phyloP scores from a whole-genome alignment of 2,797 vertebrate species.

The Babyrousa celebensis region DNA sequence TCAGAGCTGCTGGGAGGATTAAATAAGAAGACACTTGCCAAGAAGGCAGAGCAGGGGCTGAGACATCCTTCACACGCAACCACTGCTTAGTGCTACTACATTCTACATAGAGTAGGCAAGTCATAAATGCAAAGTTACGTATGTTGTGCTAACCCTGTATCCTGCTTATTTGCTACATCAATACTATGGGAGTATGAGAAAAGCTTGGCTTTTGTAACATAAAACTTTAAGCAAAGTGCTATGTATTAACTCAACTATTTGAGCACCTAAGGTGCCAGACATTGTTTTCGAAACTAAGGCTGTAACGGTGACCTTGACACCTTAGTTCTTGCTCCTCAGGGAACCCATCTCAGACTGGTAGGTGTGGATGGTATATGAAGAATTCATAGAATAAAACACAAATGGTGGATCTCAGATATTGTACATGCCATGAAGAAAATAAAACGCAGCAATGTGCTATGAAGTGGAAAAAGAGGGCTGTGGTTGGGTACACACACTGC shows the following conservation, averaged over 20 bases:
- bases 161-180: not conserved
- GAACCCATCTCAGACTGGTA: not conserved
- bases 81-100: not conserved
- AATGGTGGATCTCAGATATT: not conserved
- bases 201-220: not conserved
- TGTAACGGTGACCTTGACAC: not conserved
- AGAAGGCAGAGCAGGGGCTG: not conserved
- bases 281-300: not conserved
- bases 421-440: constrained; percentile 5
- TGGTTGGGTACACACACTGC: not conserved
- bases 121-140: not conserved
- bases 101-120: not conserved
- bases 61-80: not conserved
- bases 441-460: not conserved
- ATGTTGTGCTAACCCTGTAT: not conserved
- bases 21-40: not conserved
- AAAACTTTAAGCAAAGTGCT: not conserved
- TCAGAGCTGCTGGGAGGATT: not conserved
- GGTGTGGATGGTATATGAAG: not conserved
- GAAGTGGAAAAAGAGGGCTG: constrained; percentile 25
- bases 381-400: constrained; percentile 45
- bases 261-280: not conserved
- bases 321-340: not conserved
- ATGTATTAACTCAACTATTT: constrained; percentile 11
- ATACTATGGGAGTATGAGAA: not conserved